These are phyloP conservation scores for Acronicta psi DNA, from an alignment of 2,888 invertebrate species.

Conservation along the genomic window DNA sequence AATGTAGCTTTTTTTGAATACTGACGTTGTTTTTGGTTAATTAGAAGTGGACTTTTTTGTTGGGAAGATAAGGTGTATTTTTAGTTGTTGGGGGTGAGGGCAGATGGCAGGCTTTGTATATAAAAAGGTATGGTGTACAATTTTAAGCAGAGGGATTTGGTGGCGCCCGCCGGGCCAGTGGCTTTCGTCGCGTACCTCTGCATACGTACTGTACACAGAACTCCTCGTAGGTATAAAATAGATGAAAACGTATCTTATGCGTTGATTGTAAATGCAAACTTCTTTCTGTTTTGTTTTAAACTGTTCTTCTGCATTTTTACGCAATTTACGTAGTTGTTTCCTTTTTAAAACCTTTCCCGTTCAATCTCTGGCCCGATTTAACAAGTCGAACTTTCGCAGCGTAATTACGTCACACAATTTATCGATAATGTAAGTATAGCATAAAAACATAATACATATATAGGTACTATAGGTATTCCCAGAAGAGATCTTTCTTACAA, in stretches of 20 bases:
- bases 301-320: no score
- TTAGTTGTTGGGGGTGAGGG: conserved; percentile 57
- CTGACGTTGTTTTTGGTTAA: conserved; percentile 43
- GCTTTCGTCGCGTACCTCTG: conserved; percentile 65
- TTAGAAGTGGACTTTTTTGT: conserved; percentile 59
- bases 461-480: no score
- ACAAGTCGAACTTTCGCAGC: no score
- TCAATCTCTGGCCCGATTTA: no score
- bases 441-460: no score
- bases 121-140: conserved; percentile 85
- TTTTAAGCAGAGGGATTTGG: conserved; percentile 88
- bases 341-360: no score
- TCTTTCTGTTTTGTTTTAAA: no score
- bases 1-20: conserved; percentile 44
- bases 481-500: no score
- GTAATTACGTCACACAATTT: no score
- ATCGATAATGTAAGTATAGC: no score
- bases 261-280: no score
- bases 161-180: conserved; percentile 66
- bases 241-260: conserved; percentile 18
- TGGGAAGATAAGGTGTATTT: conserved; percentile 57
- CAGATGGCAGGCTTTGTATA: conserved; percentile 78
- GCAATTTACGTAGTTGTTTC: no score
- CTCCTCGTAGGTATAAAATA: conserved; percentile 23
- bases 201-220: conserved; percentile 50